Percentiles rank a stretch among this genome's conserved stretches.
Evolutionary conservation across 2,888 invertebrate genomes (phyloP).

Genomic region (Microdon myrmicae): DNA sequence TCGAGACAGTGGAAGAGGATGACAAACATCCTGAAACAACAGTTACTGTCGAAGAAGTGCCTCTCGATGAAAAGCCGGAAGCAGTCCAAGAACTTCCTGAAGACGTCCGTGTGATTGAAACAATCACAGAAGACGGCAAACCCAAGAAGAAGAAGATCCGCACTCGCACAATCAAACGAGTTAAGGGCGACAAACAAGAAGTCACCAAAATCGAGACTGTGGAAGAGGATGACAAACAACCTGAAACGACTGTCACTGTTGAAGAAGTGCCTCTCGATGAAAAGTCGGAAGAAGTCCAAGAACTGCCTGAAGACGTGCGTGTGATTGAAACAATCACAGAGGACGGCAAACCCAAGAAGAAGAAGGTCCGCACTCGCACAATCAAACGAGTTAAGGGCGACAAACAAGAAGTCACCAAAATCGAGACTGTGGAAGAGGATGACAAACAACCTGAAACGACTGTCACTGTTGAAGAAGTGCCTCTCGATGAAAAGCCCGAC

Average conservation of each 20-base stretch:
- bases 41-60: conserved; percentile 55
- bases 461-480: conserved; percentile 45
- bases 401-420: conserved; percentile 61
- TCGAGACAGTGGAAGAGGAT: conserved; percentile 64
- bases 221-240: conserved; percentile 64
- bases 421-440: conserved; percentile 60
- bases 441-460: conserved; percentile 62
- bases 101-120: conserved; percentile 42
- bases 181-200: conserved; percentile 56
- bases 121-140: conserved; percentile 40
- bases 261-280: conserved; percentile 48
- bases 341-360: conserved; percentile 55
- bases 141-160: conserved; percentile 58
- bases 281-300: conserved; percentile 57
- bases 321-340: conserved; percentile 61
- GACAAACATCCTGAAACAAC: conserved; percentile 58
- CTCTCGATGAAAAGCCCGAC: conserved; percentile 38
- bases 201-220: conserved; percentile 64
- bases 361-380: conserved; percentile 16
- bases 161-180: conserved; percentile 62
- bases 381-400: conserved; percentile 56
- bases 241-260: conserved; percentile 61
- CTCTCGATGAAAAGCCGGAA: conserved; percentile 39
- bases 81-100: conserved; percentile 53
- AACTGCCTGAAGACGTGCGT: conserved; percentile 57